A percentile compares a stretch with the other conserved stretches of the same genome.
Conservation (phyloP, 2,888 invertebrate species). For the Eupsilia transversa region DNA sequence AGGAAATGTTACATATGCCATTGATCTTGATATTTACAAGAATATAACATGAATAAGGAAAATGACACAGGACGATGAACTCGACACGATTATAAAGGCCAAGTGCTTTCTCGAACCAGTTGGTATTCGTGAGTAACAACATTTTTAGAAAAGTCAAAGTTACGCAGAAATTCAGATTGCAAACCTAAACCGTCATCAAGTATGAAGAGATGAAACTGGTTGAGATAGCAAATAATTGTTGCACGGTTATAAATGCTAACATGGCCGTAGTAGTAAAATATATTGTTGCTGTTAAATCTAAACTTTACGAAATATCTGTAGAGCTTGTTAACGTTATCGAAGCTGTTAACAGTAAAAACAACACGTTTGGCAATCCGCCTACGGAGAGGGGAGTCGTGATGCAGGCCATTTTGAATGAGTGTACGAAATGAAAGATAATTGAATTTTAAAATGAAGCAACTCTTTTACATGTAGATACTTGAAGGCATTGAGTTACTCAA, state of each 20-base stretch:
- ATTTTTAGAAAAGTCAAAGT: conserved; percentile 54
- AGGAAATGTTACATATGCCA: conserved; percentile 20
- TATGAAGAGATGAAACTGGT: conserved; percentile 30
- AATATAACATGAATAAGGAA: conserved; percentile 33
- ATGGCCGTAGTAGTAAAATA: background rate
- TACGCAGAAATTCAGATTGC: conserved; percentile 39
- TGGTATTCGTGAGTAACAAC: conserved; percentile 25
- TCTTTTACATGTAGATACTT: background rate
- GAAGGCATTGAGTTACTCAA: conserved; percentile 4
- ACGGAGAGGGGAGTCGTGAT: background rate
- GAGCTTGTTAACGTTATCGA: background rate
- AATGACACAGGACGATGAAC: conserved; percentile 46
- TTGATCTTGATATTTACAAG: conserved; percentile 19
- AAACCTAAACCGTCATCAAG: conserved; percentile 43
- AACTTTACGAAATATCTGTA: conserved; percentile 11
- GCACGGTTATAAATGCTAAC: background rate
- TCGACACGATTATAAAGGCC: conserved; percentile 40
- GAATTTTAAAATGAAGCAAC: background rate
- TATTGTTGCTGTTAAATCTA: background rate
- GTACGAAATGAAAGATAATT: background rate
- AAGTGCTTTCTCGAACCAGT: conserved; percentile 54
- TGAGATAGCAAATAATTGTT: conserved; percentile 18
- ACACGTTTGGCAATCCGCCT: background rate
- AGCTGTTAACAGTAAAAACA: background rate
- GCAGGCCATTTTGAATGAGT: too few species aligned